Conservation (phyloP, 2,113 vertebrate genomes). For the Dasypus novemcinctus region DNA sequence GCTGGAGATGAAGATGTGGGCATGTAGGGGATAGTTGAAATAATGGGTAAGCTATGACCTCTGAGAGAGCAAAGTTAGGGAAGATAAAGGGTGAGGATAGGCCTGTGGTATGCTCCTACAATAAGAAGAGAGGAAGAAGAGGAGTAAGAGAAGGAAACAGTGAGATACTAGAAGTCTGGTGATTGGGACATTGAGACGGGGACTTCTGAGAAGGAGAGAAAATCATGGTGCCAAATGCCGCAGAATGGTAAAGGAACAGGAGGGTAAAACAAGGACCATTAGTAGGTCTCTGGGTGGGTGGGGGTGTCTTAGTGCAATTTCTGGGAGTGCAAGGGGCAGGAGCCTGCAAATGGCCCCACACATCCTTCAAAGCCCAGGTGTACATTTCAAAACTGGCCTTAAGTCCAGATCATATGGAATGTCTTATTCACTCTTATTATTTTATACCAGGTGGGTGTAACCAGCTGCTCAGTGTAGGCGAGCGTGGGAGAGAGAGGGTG, state of each 20-base stretch:
- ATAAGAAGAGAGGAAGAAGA: not conserved
- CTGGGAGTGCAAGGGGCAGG: not conserved
- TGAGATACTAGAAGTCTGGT: not conserved
- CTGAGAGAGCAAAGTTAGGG: not conserved
- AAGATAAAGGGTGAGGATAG: not conserved
- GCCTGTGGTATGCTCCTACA: not conserved
- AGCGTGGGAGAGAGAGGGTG: constrained; percentile 56
- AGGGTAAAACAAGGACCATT: not conserved
- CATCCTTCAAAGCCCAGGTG: not conserved
- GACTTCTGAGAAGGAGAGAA: not conserved
- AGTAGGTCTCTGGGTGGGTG: not conserved
- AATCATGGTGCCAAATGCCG: not conserved
- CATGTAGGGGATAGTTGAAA: not conserved
- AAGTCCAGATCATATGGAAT: constrained; percentile 51
- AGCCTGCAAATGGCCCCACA: not conserved
- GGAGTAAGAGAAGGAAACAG: not conserved
- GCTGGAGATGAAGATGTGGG: not conserved
- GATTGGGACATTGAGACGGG: not conserved
- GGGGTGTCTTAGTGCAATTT: not conserved
- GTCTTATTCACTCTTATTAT: constrained; percentile 66
- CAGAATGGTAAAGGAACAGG: not conserved
- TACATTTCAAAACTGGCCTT: constrained; percentile 45
- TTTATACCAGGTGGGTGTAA: constrained; percentile 67
- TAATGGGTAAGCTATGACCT: not conserved
- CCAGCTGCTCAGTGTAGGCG: constrained; percentile 68